phyloP scores from a whole-genome alignment of 1,140 invertebrate species.

The Lineus longissimus region DNA sequence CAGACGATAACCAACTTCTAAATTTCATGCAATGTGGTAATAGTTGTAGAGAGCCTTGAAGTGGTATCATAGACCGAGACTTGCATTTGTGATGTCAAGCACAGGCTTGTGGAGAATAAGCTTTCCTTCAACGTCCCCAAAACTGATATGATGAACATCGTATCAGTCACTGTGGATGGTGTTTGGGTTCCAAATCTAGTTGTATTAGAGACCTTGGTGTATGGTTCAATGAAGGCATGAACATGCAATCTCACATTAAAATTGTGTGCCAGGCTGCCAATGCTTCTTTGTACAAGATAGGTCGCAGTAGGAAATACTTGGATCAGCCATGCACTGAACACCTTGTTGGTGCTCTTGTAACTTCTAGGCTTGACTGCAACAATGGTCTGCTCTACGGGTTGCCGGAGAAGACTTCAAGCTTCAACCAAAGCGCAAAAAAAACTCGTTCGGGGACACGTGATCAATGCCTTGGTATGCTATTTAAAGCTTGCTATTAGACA shows the following conservation, averaged over 20 bases:
- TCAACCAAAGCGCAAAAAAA: too few species aligned
- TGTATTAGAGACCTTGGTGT: background rate
- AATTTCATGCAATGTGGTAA: background rate
- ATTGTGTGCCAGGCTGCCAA: background rate
- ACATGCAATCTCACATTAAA: background rate
- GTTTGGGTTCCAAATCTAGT: background rate
- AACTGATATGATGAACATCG: background rate
- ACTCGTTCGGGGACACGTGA: too few species aligned
- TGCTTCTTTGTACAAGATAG: background rate
- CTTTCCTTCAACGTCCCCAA: background rate
- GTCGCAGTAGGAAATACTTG: background rate
- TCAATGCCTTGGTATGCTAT: too few species aligned
- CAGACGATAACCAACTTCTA: background rate
- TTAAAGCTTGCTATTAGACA: too few species aligned
- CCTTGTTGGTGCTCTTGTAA: background rate
- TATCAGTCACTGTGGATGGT: background rate
- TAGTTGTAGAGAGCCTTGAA: too few species aligned
- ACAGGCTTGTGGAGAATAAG: background rate
- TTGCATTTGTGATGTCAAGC: background rate
- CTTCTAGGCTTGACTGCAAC: background rate
- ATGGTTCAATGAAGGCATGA: background rate
- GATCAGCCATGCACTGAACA: background rate
- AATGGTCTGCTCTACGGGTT: background rate
- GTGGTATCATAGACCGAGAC: background rate
- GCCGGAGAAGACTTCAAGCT: too few species aligned